phyloP scores from a whole-genome alignment of 2,888 invertebrate genomes.

The Drosophila anomalata region DNA sequence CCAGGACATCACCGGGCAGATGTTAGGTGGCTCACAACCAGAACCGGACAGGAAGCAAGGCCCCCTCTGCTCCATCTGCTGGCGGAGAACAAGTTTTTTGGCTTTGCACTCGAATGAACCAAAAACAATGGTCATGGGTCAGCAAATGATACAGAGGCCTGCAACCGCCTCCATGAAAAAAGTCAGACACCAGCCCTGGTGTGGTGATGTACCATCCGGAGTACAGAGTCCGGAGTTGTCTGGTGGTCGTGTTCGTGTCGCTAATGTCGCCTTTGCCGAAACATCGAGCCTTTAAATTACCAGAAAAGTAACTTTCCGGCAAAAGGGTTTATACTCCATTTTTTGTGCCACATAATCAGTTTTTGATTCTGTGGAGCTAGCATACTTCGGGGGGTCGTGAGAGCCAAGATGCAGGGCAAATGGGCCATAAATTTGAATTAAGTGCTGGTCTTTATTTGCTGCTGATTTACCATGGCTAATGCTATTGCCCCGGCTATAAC shows the following conservation, averaged over 20 bases:
- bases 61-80: conserved; percentile 20
- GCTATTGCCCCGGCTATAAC: conserved; percentile 33
- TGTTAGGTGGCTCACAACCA: conserved; percentile 41
- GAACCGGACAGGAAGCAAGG: conserved; percentile 17
- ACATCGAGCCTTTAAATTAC: background rate
- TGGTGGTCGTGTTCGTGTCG: conserved; percentile 38
- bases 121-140: conserved; percentile 16
- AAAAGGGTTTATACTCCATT: background rate
- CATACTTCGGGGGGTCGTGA: conserved; percentile 27
- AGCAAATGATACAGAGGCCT: conserved; percentile 31
- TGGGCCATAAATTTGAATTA: conserved; percentile 65
- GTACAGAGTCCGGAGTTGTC: background rate
- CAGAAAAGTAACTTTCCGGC: background rate
- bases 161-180: background rate
- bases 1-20: conserved; percentile 30
- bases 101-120: conserved; percentile 27
- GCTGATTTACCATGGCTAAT: conserved; percentile 36
- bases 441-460: conserved; percentile 55
- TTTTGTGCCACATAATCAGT: conserved; percentile 35
- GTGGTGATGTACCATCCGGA: background rate
- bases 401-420: conserved; percentile 18
- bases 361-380: conserved; percentile 19
- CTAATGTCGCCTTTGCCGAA: conserved; percentile 27
- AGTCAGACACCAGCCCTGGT: background rate
- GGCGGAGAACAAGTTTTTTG: conserved; percentile 41